These are phyloP conservation scores for Venturia canescens DNA, from an alignment of 1,140 invertebrate species.

Conservation along the genomic window DNA sequence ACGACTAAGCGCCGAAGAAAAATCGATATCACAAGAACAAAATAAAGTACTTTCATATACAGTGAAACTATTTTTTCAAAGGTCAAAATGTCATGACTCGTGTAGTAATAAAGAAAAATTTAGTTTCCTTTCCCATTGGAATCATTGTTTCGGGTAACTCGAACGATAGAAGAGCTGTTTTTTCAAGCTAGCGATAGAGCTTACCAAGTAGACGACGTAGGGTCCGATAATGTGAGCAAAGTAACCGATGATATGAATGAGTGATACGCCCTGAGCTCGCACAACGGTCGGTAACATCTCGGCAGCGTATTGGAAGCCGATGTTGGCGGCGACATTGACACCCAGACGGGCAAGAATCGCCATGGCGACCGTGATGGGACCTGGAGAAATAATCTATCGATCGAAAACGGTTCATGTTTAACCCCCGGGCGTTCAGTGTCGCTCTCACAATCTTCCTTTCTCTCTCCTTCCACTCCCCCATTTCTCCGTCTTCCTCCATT, in stretches of 20 bases:
- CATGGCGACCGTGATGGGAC: conserved; percentile 82
- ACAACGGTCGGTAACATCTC: conserved; percentile 92
- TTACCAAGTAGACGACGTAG: conserved; percentile 87
- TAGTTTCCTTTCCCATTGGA: too few relatives aligned
- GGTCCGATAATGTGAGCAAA: conserved; percentile 88
- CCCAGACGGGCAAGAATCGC: conserved; percentile 89
- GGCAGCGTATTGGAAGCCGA: conserved; percentile 92
- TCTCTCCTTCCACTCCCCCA: neutral
- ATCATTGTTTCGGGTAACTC: too few relatives aligned
- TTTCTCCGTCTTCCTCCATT: neutral
- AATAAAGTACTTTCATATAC: too few relatives aligned
- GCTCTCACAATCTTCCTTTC: neutral
- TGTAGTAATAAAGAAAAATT: too few relatives aligned
- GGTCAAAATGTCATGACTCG: too few relatives aligned
- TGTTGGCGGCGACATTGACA: conserved; percentile 92
- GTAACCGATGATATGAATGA: conserved; percentile 92
- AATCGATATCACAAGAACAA: too few relatives aligned
- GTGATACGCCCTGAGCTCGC: conserved; percentile 88
- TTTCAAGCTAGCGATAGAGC: neutral
- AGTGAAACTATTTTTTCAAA: too few relatives aligned
- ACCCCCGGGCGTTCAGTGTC: conserved; percentile 15
- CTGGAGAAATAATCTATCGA: conserved; percentile 70
- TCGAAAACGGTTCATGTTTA: conserved; percentile 28
- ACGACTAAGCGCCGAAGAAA: too few relatives aligned
- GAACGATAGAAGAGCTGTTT: too few relatives aligned